These are phyloP conservation scores for Dysidea cf. avara DNA, from an alignment of 37 sponge, comb jelly and placozoan species.

Conservation along the genomic window DNA sequence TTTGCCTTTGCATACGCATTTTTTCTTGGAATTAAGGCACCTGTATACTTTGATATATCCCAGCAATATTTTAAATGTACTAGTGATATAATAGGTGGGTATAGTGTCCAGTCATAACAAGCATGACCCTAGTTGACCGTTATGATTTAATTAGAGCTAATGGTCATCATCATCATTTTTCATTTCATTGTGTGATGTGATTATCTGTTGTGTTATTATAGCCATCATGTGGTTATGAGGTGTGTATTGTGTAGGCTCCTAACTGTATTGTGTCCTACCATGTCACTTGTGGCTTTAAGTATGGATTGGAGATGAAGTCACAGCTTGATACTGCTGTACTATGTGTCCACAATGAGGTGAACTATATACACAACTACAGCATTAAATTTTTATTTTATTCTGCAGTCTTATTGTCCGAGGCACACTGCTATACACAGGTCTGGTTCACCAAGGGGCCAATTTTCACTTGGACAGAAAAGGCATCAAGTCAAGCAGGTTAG, in stretches of 20 bases:
- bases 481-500: not conserved
- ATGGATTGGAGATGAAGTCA: constrained; percentile 62
- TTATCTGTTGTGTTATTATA: too few species aligned
- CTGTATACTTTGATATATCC: not conserved
- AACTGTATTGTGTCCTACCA: constrained; percentile 72
- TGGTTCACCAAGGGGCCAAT: constrained; percentile 12
- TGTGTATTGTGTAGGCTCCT: constrained; percentile 33
- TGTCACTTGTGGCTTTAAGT: constrained; percentile 70
- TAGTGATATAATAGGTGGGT: too few species aligned
- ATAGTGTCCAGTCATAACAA: too few species aligned
- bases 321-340: constrained; percentile 12
- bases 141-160: too few species aligned
- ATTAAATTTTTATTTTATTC: not conserved
- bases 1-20: not conserved
- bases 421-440: constrained; percentile 54
- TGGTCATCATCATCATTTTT: too few species aligned
- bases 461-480: constrained; percentile 4
- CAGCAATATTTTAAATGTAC: not conserved
- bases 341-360: constrained; percentile 71
- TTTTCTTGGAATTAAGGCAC: too few species aligned
- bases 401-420: constrained; percentile 79
- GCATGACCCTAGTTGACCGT: too few species aligned
- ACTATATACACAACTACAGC: not conserved
- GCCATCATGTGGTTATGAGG: too few species aligned
- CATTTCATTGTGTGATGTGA: too few species aligned